Percentiles rank a stretch among this genome's conserved stretches.
These are phyloP conservation scores for Atrichornis clamosus DNA, from an alignment of 2,113 vertebrate species.

Conservation along the genomic window DNA sequence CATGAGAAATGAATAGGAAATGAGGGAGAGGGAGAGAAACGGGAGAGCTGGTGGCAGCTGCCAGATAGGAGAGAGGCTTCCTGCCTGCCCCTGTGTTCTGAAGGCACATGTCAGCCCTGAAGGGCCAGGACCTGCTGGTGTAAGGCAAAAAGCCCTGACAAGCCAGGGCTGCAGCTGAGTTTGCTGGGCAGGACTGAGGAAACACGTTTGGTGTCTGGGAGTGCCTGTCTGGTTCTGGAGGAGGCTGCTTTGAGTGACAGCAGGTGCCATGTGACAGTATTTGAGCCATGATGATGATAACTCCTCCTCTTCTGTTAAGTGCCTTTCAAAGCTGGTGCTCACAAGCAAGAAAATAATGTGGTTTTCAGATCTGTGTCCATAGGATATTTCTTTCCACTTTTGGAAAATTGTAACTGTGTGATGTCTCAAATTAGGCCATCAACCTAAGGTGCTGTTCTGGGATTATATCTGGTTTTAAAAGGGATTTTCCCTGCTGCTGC, in stretches of 20 bases:
- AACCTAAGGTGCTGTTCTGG: background rate
- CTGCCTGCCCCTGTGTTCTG: background rate
- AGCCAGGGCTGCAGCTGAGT: background rate
- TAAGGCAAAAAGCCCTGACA: background rate
- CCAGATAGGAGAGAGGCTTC: conserved; percentile 42
- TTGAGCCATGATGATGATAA: fast-evolving
- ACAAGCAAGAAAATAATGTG: too few relatives aligned
- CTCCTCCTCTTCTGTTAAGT: background rate
- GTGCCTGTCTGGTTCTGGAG: background rate
- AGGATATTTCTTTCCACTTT: background rate
- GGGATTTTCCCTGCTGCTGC: background rate
- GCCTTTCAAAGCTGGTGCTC: background rate
- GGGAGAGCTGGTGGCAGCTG: conserved; percentile 8
- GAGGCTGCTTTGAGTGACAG: background rate
- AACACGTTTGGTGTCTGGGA: fast-evolving
- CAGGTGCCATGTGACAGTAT: fast-evolving
- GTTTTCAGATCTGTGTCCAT: background rate
- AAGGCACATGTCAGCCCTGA: background rate
- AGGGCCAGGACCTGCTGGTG: background rate
- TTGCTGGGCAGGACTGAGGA: background rate
- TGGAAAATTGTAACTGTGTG: background rate
- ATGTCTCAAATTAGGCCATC: background rate
- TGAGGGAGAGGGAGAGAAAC: background rate
- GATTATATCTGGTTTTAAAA: background rate
- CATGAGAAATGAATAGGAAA: conserved; percentile 26